phyloP scores from a whole-genome alignment of 2,113 vertebrate genomes.

The Nyctereutes procyonoides region DNA sequence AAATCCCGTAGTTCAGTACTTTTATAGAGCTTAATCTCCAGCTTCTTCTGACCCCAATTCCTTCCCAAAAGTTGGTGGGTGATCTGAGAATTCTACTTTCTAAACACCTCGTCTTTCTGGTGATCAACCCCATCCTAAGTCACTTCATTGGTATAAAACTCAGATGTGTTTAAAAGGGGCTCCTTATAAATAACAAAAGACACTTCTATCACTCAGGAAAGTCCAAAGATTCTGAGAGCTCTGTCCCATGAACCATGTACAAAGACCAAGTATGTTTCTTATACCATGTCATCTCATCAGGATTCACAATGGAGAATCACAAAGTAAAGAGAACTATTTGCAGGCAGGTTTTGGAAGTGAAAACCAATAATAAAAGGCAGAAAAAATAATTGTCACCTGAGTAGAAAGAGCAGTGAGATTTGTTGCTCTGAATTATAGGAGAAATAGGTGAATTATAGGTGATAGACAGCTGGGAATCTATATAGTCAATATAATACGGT shows the following conservation, averaged over 20 bases:
- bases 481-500: too few species aligned
- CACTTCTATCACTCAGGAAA: not conserved
- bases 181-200: not conserved
- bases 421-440: not conserved
- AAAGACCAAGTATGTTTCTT: not conserved
- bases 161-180: not conserved
- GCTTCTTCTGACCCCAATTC: not conserved
- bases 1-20: not conserved
- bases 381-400: not conserved
- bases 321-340: not conserved
- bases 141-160: not conserved
- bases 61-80: not conserved
- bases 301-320: not conserved
- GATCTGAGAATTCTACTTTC: not conserved
- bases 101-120: not conserved
- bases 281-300: not conserved
- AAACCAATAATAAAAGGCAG: not conserved
- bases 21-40: not conserved
- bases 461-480: not conserved
- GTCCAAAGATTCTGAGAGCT: not conserved
- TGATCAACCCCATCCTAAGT: not conserved
- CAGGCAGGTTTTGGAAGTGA: not conserved
- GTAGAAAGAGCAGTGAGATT: not conserved
- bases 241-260: not conserved
- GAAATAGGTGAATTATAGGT: not conserved